Percentiles rank a stretch among this genome's conserved stretches.
Evolutionary conservation across 2,797 vertebrate genomes (phyloP).

Genomic region (Bucorvus abyssinicus): DNA sequence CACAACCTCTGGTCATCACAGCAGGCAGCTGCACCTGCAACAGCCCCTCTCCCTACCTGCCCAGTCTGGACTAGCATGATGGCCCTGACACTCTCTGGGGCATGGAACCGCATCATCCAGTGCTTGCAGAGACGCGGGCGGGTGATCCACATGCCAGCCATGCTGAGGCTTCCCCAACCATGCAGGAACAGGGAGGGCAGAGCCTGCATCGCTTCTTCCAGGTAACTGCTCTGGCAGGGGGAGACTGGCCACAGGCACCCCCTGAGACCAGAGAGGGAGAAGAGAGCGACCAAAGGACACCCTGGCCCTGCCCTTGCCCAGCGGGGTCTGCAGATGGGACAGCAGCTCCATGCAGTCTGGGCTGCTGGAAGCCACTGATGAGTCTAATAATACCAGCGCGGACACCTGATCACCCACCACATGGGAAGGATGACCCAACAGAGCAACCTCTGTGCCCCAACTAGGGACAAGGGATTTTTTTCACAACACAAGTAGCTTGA

Average conservation of each 20-base stretch:
- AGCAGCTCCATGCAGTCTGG: not conserved
- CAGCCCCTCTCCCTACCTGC: not conserved
- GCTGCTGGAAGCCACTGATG: not conserved
- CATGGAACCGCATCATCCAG: not conserved
- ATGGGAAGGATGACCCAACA: not conserved
- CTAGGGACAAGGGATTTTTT: not conserved
- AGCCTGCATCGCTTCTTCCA: not conserved
- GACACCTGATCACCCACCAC: not conserved
- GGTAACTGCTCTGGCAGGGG: not conserved
- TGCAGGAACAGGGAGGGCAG: not conserved
- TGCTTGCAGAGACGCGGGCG: not conserved
- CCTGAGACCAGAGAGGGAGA: not conserved
- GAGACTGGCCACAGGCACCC: not conserved
- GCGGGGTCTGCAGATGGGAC: not conserved
- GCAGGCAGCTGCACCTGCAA: too few relatives aligned
- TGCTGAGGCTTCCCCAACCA: not conserved
- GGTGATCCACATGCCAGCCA: not conserved
- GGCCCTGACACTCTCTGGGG: not conserved
- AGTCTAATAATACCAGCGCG: not conserved
- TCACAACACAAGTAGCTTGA: not conserved
- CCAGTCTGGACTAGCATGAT: not conserved
- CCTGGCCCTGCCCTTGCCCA: not conserved
- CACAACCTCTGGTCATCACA: too few relatives aligned
- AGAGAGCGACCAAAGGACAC: not conserved
- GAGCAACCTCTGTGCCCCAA: not conserved